These are phyloP conservation scores for Zaprionus ghesquierei DNA, from an alignment of 1,140 invertebrate species.

Conservation along the genomic window DNA sequence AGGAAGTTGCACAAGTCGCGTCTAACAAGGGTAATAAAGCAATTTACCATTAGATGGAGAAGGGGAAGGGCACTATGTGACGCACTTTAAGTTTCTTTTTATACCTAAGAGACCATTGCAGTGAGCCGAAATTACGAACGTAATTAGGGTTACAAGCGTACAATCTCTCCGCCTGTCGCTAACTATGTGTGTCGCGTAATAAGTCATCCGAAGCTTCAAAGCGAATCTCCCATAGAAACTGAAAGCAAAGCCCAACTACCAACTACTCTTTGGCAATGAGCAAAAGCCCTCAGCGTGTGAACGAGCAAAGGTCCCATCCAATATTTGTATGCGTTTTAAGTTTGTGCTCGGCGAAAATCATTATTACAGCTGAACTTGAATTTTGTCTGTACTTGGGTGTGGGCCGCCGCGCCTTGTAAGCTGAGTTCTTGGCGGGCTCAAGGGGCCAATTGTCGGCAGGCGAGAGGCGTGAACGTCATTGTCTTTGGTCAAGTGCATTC, in stretches of 20 bases:
- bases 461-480: constrained; percentile 42
- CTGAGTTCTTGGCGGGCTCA: not conserved
- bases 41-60: constrained; percentile 55
- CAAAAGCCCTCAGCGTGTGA: constrained; percentile 31
- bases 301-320: not conserved
- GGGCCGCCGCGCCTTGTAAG: not conserved
- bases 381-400: constrained; percentile 35
- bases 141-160: constrained; percentile 63
- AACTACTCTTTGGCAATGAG: constrained; percentile 13
- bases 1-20: constrained; percentile 68
- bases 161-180: constrained; percentile 52
- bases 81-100: constrained; percentile 47
- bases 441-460: not conserved
- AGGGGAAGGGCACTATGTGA: constrained; percentile 32
- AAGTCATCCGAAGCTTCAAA: constrained; percentile 11
- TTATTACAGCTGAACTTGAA: constrained; percentile 38
- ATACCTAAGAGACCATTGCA: constrained; percentile 1
- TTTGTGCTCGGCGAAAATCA: constrained; percentile 9
- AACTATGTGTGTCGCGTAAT: constrained; percentile 27
- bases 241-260: not conserved
- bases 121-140: constrained; percentile 46
- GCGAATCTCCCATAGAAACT: not conserved
- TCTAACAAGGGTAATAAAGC: constrained; percentile 51
- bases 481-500: constrained; percentile 69
- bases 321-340: constrained; percentile 24